Conservation (phyloP, 2,888 invertebrate genomes). For the Flexamia atlantica region DNA sequence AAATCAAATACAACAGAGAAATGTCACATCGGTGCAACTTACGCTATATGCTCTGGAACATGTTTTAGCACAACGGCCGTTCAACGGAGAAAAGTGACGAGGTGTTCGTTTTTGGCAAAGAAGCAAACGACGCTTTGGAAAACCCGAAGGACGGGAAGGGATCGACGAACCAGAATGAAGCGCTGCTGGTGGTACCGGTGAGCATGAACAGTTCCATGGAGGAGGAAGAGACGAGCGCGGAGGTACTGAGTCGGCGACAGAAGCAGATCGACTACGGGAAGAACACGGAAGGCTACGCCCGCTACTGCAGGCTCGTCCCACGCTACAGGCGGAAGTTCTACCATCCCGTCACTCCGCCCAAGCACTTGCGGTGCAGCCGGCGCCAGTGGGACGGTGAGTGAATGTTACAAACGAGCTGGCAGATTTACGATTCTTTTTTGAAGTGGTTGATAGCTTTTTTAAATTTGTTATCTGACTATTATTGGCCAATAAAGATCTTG, state of each 20-base stretch:
- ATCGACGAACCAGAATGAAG: neutral
- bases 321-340: slow-evolving; percentile 82
- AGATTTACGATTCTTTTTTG: no score
- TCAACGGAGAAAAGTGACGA: neutral
- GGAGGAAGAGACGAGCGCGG: slow-evolving; percentile 83
- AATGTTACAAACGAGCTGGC: no score
- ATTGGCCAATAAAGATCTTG: no score
- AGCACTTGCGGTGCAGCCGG: slow-evolving; percentile 90
- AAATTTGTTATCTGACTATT: no score
- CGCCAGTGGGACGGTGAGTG: slow-evolving; percentile 90
- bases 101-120: slow-evolving; percentile 2
- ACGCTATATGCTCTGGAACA: no score
- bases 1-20: no score
- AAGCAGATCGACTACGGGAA: slow-evolving; percentile 97
- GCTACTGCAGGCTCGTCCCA: slow-evolving; percentile 83
- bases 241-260: slow-evolving; percentile 85
- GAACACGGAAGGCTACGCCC: slow-evolving; percentile 91
- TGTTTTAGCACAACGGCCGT: no score
- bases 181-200: neutral
- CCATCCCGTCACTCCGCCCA: slow-evolving; percentile 94
- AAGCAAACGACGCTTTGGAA: neutral
- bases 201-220: neutral
- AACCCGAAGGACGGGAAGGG: neutral
- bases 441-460: no score
- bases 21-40: no score